Base-by-base conservation (phyloP, 2,888 invertebrate species). In the Sphinx pinastri region DNA sequence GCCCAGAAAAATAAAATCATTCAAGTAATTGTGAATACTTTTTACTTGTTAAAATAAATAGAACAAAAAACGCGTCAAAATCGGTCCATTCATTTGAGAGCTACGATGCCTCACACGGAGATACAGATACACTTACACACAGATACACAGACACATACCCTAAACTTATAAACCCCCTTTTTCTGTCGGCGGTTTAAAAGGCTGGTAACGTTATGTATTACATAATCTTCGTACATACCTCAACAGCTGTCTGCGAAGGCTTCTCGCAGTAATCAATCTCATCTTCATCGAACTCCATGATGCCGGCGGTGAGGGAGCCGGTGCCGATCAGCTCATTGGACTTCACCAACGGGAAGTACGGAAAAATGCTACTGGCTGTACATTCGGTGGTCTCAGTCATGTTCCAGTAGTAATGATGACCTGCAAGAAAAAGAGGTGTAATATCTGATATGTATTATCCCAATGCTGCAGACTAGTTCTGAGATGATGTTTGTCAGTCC, bases 341-440 rank as follows among this genome's bases (percentile, higher is more conserved):
- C 69, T 79, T 72, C 1, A 70, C 71, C 38, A 85, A 68, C 0
- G 77, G 74, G 78, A 87, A 86, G 80, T 83, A 84, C 0, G 83
- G 79, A 55, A 73, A 75, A 11, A 84, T 25, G 0, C 70, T 72
- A 0, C 74, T 68, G 0, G 75, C 70, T 0, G 71, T 70, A 73
- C 87, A 87, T 5, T 69, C 71, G 0, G 74, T 73, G 0, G 58
- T 19, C 0, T 54, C 10, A 0, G 78, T 74, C 84, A 86, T 87
- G 67, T 87, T 81, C 76, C 83, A 82, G 75, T 79, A 84, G 75
- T 80, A 84, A 73, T 84, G 84, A n/a, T 68, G 74, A 70, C 87
- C 87, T 87, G 76, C 7, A 57, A 52, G 25, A 69, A 25, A 1
- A 38, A 38, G 38, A 38, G 8, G 38, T 38, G 5, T 38, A 38